Percentiles rank a stretch among this genome's conserved stretches.
phyloP scores from a whole-genome alignment of 2,113 vertebrate species.

The Crotalus tigris region DNA sequence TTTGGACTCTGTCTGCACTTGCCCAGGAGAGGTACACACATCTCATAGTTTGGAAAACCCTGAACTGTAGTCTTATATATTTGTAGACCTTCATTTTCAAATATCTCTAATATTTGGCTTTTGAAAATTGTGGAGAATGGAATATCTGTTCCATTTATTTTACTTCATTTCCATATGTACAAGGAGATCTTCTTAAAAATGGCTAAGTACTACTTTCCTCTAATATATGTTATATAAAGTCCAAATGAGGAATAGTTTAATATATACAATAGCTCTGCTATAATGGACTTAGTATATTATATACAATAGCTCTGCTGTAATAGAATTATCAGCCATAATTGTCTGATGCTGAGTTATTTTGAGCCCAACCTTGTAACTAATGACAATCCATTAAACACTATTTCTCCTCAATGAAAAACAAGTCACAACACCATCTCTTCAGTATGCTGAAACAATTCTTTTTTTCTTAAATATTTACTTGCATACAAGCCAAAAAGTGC shows the following conservation, averaged over 20 bases:
- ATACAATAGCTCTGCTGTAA: conserved; percentile 46
- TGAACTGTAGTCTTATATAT: neutral
- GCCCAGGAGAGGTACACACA: neutral
- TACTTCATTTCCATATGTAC: too few species aligned
- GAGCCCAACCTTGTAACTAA: conserved; percentile 36
- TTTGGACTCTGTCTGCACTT: neutral
- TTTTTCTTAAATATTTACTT: conserved; percentile 11
- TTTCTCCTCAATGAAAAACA: neutral
- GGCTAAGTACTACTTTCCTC: too few species aligned
- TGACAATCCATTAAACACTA: conserved; percentile 21
- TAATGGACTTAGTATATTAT: neutral
- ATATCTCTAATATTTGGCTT: neutral
- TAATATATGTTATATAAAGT: neutral
- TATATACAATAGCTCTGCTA: conserved; percentile 46
- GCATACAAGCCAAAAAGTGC: neutral
- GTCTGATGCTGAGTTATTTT: conserved; percentile 27
- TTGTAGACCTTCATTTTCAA: neutral
- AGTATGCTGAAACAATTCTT: conserved; percentile 6
- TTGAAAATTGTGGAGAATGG: too few species aligned
- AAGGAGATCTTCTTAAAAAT: too few species aligned
- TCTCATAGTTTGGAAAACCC: neutral
- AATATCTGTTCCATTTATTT: neutral
- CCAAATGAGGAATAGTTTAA: neutral
- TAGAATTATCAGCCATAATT: conserved; percentile 5
- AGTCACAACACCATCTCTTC: conserved; percentile 24